Conservation (phyloP, 1,140 invertebrate genomes). For the Heliothis subflexa region DNA sequence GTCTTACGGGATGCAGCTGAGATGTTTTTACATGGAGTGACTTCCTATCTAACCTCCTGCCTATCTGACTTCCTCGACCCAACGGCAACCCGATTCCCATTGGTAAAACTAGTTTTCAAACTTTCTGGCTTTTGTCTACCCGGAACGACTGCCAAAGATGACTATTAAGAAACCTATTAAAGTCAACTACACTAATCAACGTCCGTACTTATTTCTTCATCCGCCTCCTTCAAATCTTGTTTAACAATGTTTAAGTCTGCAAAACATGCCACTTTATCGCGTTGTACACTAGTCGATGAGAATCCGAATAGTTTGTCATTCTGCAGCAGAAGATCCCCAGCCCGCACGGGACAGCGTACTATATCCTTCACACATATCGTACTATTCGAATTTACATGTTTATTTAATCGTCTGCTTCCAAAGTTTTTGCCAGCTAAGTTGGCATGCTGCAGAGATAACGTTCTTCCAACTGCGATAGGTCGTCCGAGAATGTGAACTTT, state of each 20-base stretch:
- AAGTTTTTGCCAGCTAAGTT: constrained; percentile 49
- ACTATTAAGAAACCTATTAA: too few relatives aligned
- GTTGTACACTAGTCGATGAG: constrained; percentile 63
- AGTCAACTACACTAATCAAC: background rate
- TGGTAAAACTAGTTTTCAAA: too few relatives aligned
- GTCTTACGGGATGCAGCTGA: too few relatives aligned
- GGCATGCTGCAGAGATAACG: constrained; percentile 67
- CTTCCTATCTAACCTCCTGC: too few relatives aligned
- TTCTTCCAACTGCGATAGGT: constrained; percentile 60
- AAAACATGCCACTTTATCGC: constrained; percentile 65
- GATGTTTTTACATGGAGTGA: too few relatives aligned
- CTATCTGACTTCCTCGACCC: too few relatives aligned
- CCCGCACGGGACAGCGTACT: constrained; percentile 66
- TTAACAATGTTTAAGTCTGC: constrained; percentile 63
- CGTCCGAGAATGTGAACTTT: constrained; percentile 68
- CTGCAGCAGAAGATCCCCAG: constrained; percentile 74
- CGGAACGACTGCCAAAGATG: too few relatives aligned
- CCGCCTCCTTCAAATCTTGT: constrained; percentile 59
- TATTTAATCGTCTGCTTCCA: constrained; percentile 25
- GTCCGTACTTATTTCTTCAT: constrained; percentile 40
- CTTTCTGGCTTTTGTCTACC: too few relatives aligned
- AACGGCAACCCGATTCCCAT: too few relatives aligned
- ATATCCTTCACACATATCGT: constrained; percentile 72
- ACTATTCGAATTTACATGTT: constrained; percentile 57
- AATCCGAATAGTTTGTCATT: constrained; percentile 64